phyloP scores from a whole-genome alignment of 2,888 invertebrate species.

The Parthenolecanium corni region DNA sequence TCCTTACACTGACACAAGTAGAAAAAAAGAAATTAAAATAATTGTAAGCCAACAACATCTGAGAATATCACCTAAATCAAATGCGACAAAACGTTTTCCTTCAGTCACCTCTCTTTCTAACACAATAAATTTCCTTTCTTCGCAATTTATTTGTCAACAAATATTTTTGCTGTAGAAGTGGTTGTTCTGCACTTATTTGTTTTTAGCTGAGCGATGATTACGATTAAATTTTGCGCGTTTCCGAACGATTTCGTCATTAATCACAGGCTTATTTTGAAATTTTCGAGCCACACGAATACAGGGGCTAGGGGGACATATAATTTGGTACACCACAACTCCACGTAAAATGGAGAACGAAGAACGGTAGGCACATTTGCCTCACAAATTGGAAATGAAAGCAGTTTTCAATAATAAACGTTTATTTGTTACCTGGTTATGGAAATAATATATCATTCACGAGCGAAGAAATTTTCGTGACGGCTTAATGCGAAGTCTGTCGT shows the following conservation, averaged over 20 bases:
- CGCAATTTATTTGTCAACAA: too few species aligned
- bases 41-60: too few species aligned
- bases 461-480: conserved; percentile 12
- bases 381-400: conserved; percentile 21
- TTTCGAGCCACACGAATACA: background rate
- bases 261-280: conserved; percentile 18
- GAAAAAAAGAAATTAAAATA: too few species aligned
- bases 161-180: too few species aligned
- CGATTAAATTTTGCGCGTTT: conserved; percentile 17
- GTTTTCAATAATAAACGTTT: conserved; percentile 17
- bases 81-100: too few species aligned
- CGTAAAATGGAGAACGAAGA: background rate
- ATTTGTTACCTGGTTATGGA: conserved; percentile 26
- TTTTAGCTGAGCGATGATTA: conserved; percentile 15
- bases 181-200: background rate
- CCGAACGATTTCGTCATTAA: conserved; percentile 18
- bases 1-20: too few species aligned
- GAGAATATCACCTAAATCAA: too few species aligned
- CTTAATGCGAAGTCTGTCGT: conserved; percentile 23
- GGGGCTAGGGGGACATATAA: background rate
- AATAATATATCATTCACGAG: conserved; percentile 21
- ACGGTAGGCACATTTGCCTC: conserved; percentile 3
- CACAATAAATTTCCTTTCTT: too few species aligned
- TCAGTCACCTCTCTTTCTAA: too few species aligned
- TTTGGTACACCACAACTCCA: background rate